Conservation (phyloP, 2,888 invertebrate genomes). For the Meiosimyza decipiens region DNA sequence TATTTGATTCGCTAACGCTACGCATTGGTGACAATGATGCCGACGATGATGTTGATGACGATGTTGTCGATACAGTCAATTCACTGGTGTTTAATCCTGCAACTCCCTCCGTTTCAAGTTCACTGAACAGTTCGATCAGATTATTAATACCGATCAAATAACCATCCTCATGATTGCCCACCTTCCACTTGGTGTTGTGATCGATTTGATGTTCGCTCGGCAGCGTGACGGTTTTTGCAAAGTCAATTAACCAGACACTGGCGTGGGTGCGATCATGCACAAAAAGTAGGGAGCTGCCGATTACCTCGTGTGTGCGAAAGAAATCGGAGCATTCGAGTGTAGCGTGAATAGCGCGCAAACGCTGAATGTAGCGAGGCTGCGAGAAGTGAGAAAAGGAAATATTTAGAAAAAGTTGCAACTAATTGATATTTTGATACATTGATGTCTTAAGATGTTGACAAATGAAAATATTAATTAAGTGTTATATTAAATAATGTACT, state of each 20-base stretch:
- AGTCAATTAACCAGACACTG: conserved; percentile 97
- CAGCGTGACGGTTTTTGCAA: conserved; percentile 91
- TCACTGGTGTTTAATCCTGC: conserved; percentile 22
- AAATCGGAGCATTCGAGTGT: conserved; percentile 88
- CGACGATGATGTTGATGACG: conserved; percentile 44
- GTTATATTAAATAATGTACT: no score
- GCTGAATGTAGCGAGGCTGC: conserved; percentile 85
- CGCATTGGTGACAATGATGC: conserved; percentile 47
- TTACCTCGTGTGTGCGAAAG: conserved; percentile 92
- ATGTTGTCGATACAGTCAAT: conserved; percentile 32
- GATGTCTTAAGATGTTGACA: no score
- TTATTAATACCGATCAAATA: conserved; percentile 93
- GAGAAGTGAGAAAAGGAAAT: conserved; percentile 16
- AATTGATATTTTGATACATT: not conserved
- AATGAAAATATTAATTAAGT: no score
- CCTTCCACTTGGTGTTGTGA: conserved; percentile 88
- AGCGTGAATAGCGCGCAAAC: conserved; percentile 84
- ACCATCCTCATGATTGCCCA: conserved; percentile 96
- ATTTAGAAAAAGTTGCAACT: not conserved
- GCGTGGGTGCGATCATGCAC: conserved; percentile 91
- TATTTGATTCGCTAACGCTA: conserved; percentile 43
- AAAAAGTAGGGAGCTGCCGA: conserved; percentile 93
- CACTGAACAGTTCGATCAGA: conserved; percentile 82
- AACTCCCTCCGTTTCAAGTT: conserved; percentile 52
- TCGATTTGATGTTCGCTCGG: conserved; percentile 79